Evolutionary conservation across 2,797 vertebrate species (phyloP), one percentile per base, ranked within the genome.

Genomic region (Eutrigla gurnardus): DNA sequence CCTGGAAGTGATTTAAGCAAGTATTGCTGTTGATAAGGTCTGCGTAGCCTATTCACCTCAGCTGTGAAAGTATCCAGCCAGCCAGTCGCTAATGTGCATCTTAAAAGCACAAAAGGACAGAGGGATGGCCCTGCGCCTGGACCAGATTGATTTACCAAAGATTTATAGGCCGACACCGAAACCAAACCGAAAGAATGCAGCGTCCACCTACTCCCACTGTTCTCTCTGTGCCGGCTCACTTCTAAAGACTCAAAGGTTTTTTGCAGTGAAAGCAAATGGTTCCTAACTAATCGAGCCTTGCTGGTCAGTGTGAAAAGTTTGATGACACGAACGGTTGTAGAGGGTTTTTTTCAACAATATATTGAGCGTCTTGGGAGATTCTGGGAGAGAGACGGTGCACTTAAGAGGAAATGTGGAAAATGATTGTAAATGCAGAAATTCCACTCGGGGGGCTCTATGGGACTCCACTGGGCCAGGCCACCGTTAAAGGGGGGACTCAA

Each of bases 131-230:
- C 13, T 12, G 39, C 84, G 91, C 80, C 86, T 78, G 92, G 93
- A 94, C 93, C 90, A 93, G 93, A 94, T 96, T 95, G 92, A 96
- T 95, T 96, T 94, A 93, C 93, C 93, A 91, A 93, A 96, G 95
- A 96, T 96, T 97, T 97, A 96, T 95, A 91, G 82, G 87, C 93
- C 12, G 65, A 57, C 69, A 15, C 52, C 49, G 65, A 82, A 71
- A 78, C 75, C 68, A 88, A 94, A 96, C 94, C 89, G 68, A 4
- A 90, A 86, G 88, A 93, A 83, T 80, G 81, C 70, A 57, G 65
- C 75, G 81, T 89, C 73, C 77, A 81, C 57, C 70, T 83, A 68
- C 94, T 92, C 75, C 94, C 91, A 68, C 78, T 81, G 81, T 70
- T 95, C 94, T 94, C 88, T 85, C 75, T 85, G 87, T 85, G 93